Evolutionary conservation across 2,888 invertebrate species (phyloP).

Genomic region (Sphaerophoria rueppellii): DNA sequence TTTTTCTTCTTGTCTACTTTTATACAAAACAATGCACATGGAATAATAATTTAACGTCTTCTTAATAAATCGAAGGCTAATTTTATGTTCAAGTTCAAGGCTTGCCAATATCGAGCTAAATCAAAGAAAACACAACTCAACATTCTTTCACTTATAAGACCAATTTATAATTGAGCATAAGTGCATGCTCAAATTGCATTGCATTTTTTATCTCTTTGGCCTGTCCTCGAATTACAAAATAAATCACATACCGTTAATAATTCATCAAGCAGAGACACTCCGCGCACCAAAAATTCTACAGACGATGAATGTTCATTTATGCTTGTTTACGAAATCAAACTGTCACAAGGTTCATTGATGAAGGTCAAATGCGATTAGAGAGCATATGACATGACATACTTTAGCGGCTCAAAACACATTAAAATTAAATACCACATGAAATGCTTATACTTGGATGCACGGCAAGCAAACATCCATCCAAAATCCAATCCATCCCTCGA

Average conservation of each 20-base stretch:
- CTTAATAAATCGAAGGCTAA: too few relatives aligned
- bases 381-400: conserved; percentile 44
- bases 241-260: conserved; percentile 34
- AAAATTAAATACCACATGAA: conserved; percentile 59
- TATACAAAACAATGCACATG: too few relatives aligned
- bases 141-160: not conserved
- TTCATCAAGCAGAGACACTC: conserved; percentile 11
- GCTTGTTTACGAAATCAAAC: conserved; percentile 57
- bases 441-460: conserved; percentile 29
- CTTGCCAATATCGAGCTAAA: too few relatives aligned
- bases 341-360: conserved; percentile 55
- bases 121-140: too few relatives aligned
- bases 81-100: too few relatives aligned
- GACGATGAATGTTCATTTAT: conserved; percentile 39
- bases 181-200: not conserved
- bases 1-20: too few relatives aligned
- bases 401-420: conserved; percentile 62
- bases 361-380: conserved; percentile 69
- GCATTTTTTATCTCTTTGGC: conserved; percentile 18
- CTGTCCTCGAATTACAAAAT: not conserved
- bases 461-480: too few relatives aligned
- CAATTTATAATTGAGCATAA: not conserved
- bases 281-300: not conserved
- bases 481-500: conserved; percentile 47
- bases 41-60: too few relatives aligned